A percentile compares a stretch with the other conserved stretches of the same genome.
Evolutionary conservation across 2,888 invertebrate genomes (phyloP).

Genomic region (Bibio marci): DNA sequence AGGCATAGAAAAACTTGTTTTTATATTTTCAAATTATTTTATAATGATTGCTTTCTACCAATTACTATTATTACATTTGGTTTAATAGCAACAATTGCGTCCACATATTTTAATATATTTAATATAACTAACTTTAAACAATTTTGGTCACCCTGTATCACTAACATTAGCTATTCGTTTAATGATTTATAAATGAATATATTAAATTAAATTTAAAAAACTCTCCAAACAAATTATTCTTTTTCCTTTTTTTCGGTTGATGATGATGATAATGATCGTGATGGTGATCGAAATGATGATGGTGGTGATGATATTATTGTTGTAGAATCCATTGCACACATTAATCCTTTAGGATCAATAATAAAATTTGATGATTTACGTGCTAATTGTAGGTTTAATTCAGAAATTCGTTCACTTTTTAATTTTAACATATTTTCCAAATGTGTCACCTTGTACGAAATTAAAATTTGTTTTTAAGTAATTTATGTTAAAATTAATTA

Average conservation of each 20-base stretch:
- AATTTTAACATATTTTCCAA: neutral
- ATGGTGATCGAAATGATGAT: no score
- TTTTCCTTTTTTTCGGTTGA: no score
- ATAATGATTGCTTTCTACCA: constrained; percentile 35
- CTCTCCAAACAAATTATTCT: no score
- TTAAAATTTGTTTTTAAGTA: no score
- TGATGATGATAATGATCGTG: no score
- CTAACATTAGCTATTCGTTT: constrained; percentile 34
- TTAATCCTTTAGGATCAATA: no score
- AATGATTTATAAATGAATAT: constrained; percentile 5
- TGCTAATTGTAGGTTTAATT: neutral
- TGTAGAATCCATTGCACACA: no score
- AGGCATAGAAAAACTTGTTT: no score
- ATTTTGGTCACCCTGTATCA: constrained; percentile 56
- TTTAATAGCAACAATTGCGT: constrained; percentile 41
- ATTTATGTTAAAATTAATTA: no score
- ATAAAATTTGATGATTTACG: neutral
- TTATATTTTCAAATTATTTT: constrained; percentile 15
- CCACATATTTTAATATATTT: constrained; percentile 53
- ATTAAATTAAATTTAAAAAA: no score
- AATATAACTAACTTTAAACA: constrained; percentile 44
- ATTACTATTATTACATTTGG: constrained; percentile 43
- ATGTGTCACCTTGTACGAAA: neutral
- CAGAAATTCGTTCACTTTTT: neutral
- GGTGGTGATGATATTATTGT: no score